These are phyloP conservation scores for Drosophila maculinotata DNA, from an alignment of 2,888 invertebrate genomes.

Conservation along the genomic window DNA sequence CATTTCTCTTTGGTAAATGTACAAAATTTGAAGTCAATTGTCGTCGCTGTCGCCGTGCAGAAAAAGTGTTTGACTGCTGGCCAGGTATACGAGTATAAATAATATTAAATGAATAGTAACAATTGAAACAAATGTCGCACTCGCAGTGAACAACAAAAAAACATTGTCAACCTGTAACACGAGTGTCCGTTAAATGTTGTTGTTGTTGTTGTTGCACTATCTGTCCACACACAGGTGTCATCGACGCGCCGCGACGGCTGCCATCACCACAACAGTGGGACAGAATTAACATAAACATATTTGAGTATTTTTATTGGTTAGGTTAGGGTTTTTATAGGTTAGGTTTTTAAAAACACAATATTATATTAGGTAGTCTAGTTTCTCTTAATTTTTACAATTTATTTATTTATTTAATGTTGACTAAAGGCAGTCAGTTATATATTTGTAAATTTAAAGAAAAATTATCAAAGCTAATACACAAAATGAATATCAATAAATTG, in stretches of 20 bases:
- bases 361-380: no score
- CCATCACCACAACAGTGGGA: conserved; percentile 35
- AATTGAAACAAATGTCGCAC: conserved; percentile 68
- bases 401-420: not conserved
- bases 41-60: conserved; percentile 61
- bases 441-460: no score
- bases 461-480: no score
- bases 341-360: no score
- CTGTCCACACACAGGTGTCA: conserved; percentile 36
- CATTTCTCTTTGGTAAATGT: conserved; percentile 68
- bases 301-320: no score
- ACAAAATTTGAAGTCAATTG: conserved; percentile 75
- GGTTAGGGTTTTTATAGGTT: no score
- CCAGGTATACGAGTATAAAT: conserved; percentile 46
- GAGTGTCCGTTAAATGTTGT: conserved; percentile 39
- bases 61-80: conserved; percentile 56
- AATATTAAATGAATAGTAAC: conserved; percentile 69
- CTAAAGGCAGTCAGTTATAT: no score
- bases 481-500: no score
- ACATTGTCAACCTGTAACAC: conserved; percentile 55
- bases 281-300: not conserved
- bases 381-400: no score
- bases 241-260: conserved; percentile 9
- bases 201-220: conserved; percentile 22
- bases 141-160: conserved; percentile 45